Conservation (phyloP, 2,113 vertebrate species). For the Oreochromis spilurus region DNA sequence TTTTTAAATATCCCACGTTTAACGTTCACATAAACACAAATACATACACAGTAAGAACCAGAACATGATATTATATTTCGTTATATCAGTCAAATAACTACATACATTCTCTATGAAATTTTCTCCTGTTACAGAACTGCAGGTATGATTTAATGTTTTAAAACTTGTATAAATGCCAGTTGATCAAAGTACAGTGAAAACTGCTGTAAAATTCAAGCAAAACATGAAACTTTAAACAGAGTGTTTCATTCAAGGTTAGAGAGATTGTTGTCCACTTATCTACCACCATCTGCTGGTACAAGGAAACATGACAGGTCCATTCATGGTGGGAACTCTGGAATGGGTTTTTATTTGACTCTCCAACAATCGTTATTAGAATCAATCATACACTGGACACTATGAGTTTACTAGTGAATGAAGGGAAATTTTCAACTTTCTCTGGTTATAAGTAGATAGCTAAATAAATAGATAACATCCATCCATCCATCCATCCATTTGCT, state of each 20-base stretch:
- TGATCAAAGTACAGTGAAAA: neutral
- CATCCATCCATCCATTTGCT: too few species aligned
- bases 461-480: neutral
- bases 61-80: neutral
- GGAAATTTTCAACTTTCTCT: neutral
- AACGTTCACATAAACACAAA: neutral
- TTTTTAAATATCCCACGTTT: neutral
- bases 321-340: neutral
- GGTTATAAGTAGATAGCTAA: neutral
- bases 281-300: neutral
- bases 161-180: neutral
- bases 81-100: neutral
- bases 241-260: neutral
- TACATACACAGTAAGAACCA: neutral
- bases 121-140: neutral
- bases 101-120: neutral
- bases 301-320: neutral
- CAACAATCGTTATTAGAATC: neutral
- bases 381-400: neutral
- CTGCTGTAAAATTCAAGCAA: neutral
- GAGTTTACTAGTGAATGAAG: neutral
- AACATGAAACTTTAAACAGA: neutral
- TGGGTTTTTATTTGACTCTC: neutral
- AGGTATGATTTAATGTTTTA: neutral
- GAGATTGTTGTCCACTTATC: neutral